Percentiles rank a stretch among this genome's conserved stretches.
These are phyloP conservation scores for Amphiura filiformis DNA, from an alignment of 35 echinoderm and acorn worm species.

Conservation along the genomic window DNA sequence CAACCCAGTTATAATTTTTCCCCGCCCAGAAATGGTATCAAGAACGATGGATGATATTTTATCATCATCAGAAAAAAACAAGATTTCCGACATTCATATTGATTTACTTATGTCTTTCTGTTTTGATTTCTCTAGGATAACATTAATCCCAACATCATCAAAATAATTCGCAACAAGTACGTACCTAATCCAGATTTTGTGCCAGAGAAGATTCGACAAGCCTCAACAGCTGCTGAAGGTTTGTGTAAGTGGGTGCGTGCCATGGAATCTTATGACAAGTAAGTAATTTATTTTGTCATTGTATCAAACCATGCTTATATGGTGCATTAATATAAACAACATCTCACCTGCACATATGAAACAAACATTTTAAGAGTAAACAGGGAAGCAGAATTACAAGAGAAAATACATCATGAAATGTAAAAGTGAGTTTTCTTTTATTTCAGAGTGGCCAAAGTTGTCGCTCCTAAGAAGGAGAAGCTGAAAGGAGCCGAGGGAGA, in stretches of 20 bases:
- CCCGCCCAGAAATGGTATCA: too few species aligned
- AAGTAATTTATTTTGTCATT: slow-evolving; percentile 12
- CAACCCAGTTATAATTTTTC: too few species aligned
- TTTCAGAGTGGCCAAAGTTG: slow-evolving; percentile 92
- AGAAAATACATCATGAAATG: too few species aligned
- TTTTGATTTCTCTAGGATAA: slow-evolving; percentile 62
- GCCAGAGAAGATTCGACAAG: slow-evolving; percentile 88
- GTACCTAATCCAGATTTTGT: slow-evolving; percentile 96
- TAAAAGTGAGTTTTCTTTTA: too few species aligned
- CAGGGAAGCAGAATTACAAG: too few species aligned
- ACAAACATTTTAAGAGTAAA: too few species aligned
- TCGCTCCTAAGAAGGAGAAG: slow-evolving; percentile 87
- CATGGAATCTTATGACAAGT: slow-evolving; percentile 98
- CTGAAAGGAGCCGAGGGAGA: slow-evolving; percentile 80
- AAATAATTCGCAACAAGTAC: slow-evolving; percentile 86
- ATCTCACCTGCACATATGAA: not conserved
- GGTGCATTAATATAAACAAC: not conserved
- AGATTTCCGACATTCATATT: too few species aligned
- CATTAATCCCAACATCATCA: slow-evolving; percentile 84
- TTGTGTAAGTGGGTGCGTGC: slow-evolving; percentile 93
- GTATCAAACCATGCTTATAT: not conserved
- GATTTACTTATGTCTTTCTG: not conserved
- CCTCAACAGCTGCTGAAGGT: slow-evolving; percentile 92
- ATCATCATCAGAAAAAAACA: too few species aligned
- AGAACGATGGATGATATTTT: too few species aligned